These are phyloP conservation scores for Sarcophaga bullata DNA, from an alignment of 1,140 invertebrate genomes.

Conservation along the genomic window DNA sequence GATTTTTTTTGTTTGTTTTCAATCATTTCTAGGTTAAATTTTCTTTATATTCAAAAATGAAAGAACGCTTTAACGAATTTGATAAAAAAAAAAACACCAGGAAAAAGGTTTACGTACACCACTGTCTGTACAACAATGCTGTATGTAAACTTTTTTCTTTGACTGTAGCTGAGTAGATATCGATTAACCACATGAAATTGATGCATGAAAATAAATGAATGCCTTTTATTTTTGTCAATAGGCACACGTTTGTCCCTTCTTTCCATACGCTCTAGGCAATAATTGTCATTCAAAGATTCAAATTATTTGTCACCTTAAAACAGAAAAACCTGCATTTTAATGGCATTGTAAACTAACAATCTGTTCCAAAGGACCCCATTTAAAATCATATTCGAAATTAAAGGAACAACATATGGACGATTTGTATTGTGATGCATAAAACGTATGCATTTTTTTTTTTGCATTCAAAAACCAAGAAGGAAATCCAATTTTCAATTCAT, in stretches of 20 bases:
- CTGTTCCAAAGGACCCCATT: not conserved
- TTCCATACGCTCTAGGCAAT: not conserved
- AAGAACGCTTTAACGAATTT: no score
- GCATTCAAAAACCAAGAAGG: not conserved
- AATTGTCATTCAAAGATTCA: not conserved
- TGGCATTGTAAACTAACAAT: not conserved
- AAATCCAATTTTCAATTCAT: no score
- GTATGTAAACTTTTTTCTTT: no score
- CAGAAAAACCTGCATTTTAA: not conserved
- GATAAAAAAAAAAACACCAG: no score
- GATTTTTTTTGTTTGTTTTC: no score
- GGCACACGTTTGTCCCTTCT: conserved; percentile 20
- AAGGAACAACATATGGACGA: not conserved
- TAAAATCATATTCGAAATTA: not conserved
- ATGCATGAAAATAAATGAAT: not conserved
- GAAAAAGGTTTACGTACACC: no score
- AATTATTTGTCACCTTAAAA: conserved; percentile 16
- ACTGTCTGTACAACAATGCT: no score
- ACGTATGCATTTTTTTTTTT: not conserved
- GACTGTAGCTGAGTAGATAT: not conserved
- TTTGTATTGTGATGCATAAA: not conserved
- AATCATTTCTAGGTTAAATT: no score
- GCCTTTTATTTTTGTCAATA: not conserved
- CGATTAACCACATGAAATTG: not conserved
- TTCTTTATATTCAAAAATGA: no score